Evolutionary conservation across 2,113 vertebrate genomes (phyloP), one percentile per base, ranked within the genome.

Genomic region (Apteryx owenii): DNA sequence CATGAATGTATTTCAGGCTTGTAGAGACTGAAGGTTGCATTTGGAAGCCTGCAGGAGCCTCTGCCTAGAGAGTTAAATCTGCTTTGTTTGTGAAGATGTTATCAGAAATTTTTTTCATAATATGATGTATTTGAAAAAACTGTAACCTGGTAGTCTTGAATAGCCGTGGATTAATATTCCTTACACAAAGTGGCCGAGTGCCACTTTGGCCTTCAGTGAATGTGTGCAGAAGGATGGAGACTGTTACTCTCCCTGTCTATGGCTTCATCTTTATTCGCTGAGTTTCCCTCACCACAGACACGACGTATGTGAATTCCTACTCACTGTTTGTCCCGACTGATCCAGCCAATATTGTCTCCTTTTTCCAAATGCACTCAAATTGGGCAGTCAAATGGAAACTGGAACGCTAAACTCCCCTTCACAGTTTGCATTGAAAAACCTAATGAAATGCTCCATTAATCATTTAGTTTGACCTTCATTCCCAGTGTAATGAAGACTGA

Each of bases 381-480:
- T 68, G 62, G 75, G 81, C 81, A 88, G 75, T 83, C 85, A 90
- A 56, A 95, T 81, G 85, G 95, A 96, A 96, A 88, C n/a, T 56
- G 71, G 38, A 42, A 42, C 19, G 22, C 51, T 75, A 56, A 54
- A 42, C 50, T 96, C 48, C 80, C 88, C 21, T 88, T 97, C 94
- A 88, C 61, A 64, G 42, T 96, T 81, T 85, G 80, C 0, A 0
- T 46, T 96, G 78, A 75, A 94, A 93, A 88, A 93, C 89, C 28
- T 69, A 79, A 88, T 75, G 68, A 91, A 97, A 93, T 91, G 91
- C 82, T 91, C 76, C 82, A 88, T 94, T 96, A 93, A 95, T 96
- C 85, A 76, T 95, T 89, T 81, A 60, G 69, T 81, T 88, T 94
- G 81, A 69, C 87, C 82, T 90, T 95, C 72, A 20, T 94, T 94